phyloP scores from a whole-genome alignment of 2,797 vertebrate species.

The Myotis planiceps region DNA sequence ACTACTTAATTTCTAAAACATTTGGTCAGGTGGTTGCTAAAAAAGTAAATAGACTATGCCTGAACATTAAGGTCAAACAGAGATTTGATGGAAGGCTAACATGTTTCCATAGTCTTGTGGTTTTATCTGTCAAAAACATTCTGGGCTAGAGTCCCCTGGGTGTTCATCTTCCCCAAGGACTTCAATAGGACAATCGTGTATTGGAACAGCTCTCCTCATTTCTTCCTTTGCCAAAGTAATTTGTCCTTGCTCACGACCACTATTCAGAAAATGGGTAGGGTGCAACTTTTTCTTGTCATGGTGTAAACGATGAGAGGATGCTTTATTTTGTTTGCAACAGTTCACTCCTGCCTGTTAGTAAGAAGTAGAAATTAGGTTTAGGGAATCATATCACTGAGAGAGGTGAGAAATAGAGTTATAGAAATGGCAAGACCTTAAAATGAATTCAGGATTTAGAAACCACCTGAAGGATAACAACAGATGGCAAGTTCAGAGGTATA shows the following conservation, averaged over 20 bases:
- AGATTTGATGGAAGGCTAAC: not conserved
- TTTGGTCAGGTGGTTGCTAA: not conserved
- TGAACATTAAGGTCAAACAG: not conserved
- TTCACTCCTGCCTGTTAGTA: constrained; percentile 52
- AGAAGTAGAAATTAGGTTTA: constrained; percentile 61
- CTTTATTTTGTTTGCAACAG: constrained; percentile 65
- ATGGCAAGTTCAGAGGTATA: constrained; percentile 70
- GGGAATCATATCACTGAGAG: constrained; percentile 49
- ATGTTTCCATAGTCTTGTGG: not conserved
- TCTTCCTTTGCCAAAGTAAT: not conserved
- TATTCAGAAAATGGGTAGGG: not conserved
- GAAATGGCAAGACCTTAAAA: constrained; percentile 69
- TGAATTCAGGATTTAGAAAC: constrained; percentile 68
- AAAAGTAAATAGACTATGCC: not conserved
- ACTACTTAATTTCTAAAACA: constrained; percentile 10
- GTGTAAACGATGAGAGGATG: constrained; percentile 31
- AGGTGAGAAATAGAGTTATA: constrained; percentile 62
- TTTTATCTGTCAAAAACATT: not conserved
- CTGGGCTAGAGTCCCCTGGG: not conserved
- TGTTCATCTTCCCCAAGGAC: not conserved
- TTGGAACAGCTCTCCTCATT: not conserved
- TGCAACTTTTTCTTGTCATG: not conserved
- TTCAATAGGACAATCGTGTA: not conserved
- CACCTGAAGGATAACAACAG: constrained; percentile 67
- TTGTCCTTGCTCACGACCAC: constrained; percentile 39